Percentiles rank a stretch among this genome's conserved stretches.
phyloP scores from a whole-genome alignment of 1,140 invertebrate species.

The Neodiprion fabricii region DNA sequence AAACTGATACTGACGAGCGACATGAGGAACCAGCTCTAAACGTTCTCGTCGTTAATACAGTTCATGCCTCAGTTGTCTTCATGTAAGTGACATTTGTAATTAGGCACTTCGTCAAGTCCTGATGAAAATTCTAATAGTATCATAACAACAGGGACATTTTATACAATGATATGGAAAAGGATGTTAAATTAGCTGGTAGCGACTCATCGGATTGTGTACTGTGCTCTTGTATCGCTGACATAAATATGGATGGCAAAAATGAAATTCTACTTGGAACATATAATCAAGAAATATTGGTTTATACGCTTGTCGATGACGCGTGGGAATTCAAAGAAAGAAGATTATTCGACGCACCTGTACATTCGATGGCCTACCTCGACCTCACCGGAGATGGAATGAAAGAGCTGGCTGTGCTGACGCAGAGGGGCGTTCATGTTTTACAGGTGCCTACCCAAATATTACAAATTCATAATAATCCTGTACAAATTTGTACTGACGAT shows the following conservation, averaged over 20 bases:
- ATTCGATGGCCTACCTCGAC: slow-evolving; percentile 70
- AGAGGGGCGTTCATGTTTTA: slow-evolving; percentile 73
- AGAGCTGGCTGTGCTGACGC: slow-evolving; percentile 72
- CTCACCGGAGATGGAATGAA: slow-evolving; percentile 74
- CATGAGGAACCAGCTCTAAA: slow-evolving; percentile 53
- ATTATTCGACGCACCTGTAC: slow-evolving; percentile 68
- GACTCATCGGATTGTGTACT: slow-evolving; percentile 66
- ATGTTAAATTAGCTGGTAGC: slow-evolving; percentile 60
- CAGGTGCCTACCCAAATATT: slow-evolving; percentile 55
- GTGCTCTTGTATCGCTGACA: slow-evolving; percentile 69
- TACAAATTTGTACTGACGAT: slow-evolving; percentile 8
- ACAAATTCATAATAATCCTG: background rate
- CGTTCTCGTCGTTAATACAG: slow-evolving; percentile 67
- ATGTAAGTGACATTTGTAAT: slow-evolving; percentile 53
- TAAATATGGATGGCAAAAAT: slow-evolving; percentile 76
- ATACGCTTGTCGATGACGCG: slow-evolving; percentile 57
- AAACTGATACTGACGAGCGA: background rate
- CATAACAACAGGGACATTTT: slow-evolving; percentile 65
- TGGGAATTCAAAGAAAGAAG: slow-evolving; percentile 62
- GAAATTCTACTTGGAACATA: slow-evolving; percentile 79
- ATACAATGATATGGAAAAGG: slow-evolving; percentile 63
- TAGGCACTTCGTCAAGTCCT: background rate
- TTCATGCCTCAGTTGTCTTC: slow-evolving; percentile 67
- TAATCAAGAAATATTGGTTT: slow-evolving; percentile 68
- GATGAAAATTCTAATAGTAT: background rate